Conservation (phyloP, 1,140 invertebrate genomes). For the Piezodorus guildinii region DNA sequence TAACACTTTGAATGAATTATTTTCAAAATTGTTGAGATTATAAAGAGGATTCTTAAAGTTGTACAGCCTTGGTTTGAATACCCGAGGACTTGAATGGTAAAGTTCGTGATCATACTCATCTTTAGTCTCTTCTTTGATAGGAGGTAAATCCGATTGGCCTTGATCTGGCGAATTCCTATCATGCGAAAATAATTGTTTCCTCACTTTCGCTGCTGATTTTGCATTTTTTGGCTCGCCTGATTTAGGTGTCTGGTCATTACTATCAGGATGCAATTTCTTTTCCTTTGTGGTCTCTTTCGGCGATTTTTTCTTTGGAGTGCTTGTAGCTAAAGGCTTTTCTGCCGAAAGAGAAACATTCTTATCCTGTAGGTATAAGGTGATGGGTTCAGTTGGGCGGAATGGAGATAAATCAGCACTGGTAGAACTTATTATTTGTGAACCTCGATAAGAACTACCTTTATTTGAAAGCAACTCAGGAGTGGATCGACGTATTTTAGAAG, state of each 20-base stretch:
- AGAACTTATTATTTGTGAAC: too few relatives aligned
- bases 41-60: slow-evolving; percentile 1
- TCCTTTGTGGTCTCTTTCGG: neutral
- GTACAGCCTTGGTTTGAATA: slow-evolving; percentile 12
- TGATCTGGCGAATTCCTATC: neutral
- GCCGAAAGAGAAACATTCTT: neutral
- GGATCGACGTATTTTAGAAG: too few relatives aligned
- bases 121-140: neutral
- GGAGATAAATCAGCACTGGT: too few relatives aligned
- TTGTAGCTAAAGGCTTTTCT: neutral
- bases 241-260: neutral
- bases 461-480: too few relatives aligned
- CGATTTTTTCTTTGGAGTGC: neutral
- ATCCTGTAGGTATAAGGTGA: too few relatives aligned
- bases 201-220: neutral
- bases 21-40: neutral
- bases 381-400: too few relatives aligned
- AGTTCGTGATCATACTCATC: neutral
- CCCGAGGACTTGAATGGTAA: neutral
- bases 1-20: neutral
- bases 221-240: neutral
- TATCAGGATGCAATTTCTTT: neutral
- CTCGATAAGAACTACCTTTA: too few relatives aligned
- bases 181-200: too few relatives aligned
- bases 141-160: too few relatives aligned